Evolutionary conservation across 2,888 invertebrate species (phyloP), one percentile per base, ranked within the genome.

Genomic region (Callosobruchus maculatus): DNA sequence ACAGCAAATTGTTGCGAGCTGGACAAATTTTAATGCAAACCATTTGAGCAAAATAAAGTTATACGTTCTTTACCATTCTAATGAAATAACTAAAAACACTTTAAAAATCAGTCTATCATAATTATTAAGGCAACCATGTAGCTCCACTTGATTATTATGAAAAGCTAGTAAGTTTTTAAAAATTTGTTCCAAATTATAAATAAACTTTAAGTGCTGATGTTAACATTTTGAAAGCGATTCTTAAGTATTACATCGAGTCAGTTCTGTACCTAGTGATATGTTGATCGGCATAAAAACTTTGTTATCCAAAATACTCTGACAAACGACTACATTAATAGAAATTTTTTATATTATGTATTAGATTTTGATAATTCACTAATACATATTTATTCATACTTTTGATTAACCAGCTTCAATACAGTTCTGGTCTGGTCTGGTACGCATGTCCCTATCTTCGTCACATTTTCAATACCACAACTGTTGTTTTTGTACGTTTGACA

Each of bases 61-160:
- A 68, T 68, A 68, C 5, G 49, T 49, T 18, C 21, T 68, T 1
- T n/a, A 7, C n/a, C n/a, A n/a, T n/a, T n/a, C n/a, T n/a, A 21
- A 68, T 21, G 21, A 9, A 68, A 68, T 68, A 68, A 68, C 20
- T 73, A 76, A 76, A 70, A 75, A 76, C 72, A 76, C 72, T 73
- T 74, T 80, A 83, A 83, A 83, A 84, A 83, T 84, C 84, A 84
- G 84, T 84, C 84, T 84, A 83, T 84, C 80, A 76, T 78, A 77
- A 77, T 79, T 81, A 76, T 80, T 84, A 84, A 84, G 84, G 84
- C 84, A 83, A 82, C 82, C 78, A 80, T 78, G 82, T 83, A 83
- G 81, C 79, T 81, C 80, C 78, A 76, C 79, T 22, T 18, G 21
- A 71, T 70, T 70, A 20, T 70, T 70, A 70, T 26, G 21, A 21